Base-by-base conservation (phyloP, 2,797 vertebrate species). In the Xerus rutilus region DNA sequence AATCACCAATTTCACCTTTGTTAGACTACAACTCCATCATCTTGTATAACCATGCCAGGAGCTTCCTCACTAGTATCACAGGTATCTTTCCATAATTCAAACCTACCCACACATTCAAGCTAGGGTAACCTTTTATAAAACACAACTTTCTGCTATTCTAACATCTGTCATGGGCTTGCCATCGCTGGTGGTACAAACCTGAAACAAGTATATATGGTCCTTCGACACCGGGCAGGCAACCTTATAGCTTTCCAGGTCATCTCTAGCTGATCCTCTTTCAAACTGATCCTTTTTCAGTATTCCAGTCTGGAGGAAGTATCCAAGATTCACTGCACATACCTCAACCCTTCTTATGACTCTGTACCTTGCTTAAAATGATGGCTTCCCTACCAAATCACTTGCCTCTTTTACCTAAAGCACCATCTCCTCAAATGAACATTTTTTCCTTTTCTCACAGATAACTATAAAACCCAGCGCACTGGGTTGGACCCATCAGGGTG, bases 401-500 rank as follows among this genome's bases (percentile, higher is more conserved):
- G 43, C 32, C 47, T 84, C 79, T 74, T 39, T 25, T 35, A 35
- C 49, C 35, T 74, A 30, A 7, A 78, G 25, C 12, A 64, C 15
- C 57, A n/a, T 32, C 30, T 83, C 49, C 43, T 78, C n/a, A 21
- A 32, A 28, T 0, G 14, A 25, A 5, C 1, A 7, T 21, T 28
- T 15, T 3, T 7, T 62, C 32, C 1, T 21, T 45, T 28, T 70
- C 62, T 54, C 3, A 52, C 7, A 52, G 20, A 25, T 21, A 70
- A 72, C 67, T 30, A 54, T 12, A 54, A 30, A 25, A 72, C 25
- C 15, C 17, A 74, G n/a, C 52, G 76, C 1, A 2, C 23, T 14
- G 18, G 4, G 21, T 0, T 72, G 77, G 14, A 35, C 57, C 4
- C 2, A 4, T 14, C 2, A 7, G 17, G 1, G 47, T 5, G 43